Conservation (phyloP, 2,797 vertebrate genomes). For the Pristis pectinata region DNA sequence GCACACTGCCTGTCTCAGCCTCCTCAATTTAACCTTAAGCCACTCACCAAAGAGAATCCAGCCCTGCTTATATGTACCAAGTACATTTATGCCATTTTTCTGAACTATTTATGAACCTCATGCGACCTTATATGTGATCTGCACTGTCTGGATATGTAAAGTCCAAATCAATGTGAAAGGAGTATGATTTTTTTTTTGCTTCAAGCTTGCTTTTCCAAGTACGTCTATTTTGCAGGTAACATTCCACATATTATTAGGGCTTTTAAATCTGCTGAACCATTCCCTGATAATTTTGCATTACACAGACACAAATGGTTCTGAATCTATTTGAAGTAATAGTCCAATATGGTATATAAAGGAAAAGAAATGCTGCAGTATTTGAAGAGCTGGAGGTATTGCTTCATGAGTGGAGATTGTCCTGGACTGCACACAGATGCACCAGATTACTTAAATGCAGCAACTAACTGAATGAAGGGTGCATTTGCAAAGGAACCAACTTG, state of each 20-base stretch:
- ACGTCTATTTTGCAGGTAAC: not conserved
- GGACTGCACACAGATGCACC: not conserved
- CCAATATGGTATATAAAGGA: not conserved
- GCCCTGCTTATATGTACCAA: not conserved
- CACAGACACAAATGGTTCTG: not conserved
- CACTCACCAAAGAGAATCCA: not conserved
- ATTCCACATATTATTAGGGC: not conserved
- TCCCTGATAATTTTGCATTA: not conserved
- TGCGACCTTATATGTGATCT: not conserved
- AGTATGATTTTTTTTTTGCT: not conserved
- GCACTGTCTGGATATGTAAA: not conserved
- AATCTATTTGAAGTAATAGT: not conserved
- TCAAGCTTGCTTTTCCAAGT: not conserved
- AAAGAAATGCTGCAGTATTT: not conserved
- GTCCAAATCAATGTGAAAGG: not conserved
- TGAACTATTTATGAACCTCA: not conserved
- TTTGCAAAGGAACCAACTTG: not conserved
- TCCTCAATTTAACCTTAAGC: not conserved
- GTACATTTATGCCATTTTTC: not conserved
- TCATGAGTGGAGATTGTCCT: not conserved
- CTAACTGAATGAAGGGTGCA: not conserved
- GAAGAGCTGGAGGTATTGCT: not conserved
- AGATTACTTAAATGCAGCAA: not conserved
- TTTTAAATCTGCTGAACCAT: not conserved
- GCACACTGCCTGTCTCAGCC: not conserved